Percentiles rank a stretch among this genome's conserved stretches.
phyloP scores from a whole-genome alignment of 2,888 invertebrate species.

The Brenthis ino region DNA sequence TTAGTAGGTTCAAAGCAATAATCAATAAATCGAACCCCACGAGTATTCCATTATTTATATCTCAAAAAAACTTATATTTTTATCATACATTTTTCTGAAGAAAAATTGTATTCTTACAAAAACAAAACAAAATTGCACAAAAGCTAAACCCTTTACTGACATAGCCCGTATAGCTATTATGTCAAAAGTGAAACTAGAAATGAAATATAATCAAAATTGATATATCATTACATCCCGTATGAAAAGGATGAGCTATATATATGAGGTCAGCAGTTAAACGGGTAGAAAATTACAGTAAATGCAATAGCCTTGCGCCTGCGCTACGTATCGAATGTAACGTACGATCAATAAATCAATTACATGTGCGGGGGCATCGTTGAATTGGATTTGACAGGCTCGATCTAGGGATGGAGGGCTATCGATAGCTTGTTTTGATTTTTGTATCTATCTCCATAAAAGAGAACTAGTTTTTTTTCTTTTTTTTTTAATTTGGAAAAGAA shows the following conservation, averaged over 20 bases:
- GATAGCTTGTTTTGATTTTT: slow-evolving; percentile 35
- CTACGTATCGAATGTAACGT: slow-evolving; percentile 79
- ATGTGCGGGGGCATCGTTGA: slow-evolving; percentile 77
- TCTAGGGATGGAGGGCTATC: slow-evolving; percentile 54
- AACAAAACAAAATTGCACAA: not conserved
- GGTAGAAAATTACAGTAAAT: slow-evolving; percentile 49
- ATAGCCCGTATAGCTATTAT: slow-evolving; percentile 6
- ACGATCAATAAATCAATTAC: slow-evolving; percentile 83
- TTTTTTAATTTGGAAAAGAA: too few relatives aligned
- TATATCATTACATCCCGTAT: slow-evolving; percentile 41
- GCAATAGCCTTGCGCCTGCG: slow-evolving; percentile 51
- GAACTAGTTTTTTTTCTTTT: too few relatives aligned
- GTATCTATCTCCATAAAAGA: not conserved
- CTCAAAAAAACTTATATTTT: not conserved
- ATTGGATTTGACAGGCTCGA: slow-evolving; percentile 81
- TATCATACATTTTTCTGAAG: too few relatives aligned
- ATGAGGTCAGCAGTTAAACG: slow-evolving; percentile 76
- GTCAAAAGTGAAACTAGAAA: slow-evolving; percentile 11
- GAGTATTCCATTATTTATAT: not conserved
- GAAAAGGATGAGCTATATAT: slow-evolving; percentile 53
- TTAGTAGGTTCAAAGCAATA: too few relatives aligned
- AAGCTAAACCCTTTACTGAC: slow-evolving; percentile 2
- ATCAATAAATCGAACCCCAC: too few relatives aligned
- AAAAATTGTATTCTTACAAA: too few relatives aligned
- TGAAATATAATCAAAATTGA: slow-evolving; percentile 34